Conservation (phyloP, 2,888 invertebrate genomes). For the Barypeithes pellucidus region DNA sequence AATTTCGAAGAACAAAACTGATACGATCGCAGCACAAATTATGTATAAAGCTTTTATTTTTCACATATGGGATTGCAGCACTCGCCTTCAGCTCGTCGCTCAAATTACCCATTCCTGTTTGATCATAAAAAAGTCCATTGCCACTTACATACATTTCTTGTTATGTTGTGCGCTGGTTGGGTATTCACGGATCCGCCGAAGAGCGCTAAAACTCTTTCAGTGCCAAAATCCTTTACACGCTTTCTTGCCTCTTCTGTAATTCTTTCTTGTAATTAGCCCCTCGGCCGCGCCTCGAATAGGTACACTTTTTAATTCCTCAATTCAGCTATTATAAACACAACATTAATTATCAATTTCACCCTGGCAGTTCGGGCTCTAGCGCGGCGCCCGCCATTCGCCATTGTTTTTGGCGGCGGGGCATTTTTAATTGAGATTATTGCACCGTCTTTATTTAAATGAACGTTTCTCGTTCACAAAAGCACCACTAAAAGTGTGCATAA, state of each 20-base stretch:
- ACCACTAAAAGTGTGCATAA: conserved; percentile 71
- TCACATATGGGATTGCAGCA: no score
- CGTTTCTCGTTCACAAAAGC: conserved; percentile 65
- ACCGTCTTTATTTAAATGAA: conserved; percentile 70
- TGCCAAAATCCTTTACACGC: conserved; percentile 45
- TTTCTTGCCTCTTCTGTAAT: conserved; percentile 47
- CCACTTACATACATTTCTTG: no score
- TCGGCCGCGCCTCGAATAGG: conserved; percentile 65
- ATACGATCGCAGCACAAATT: no score
- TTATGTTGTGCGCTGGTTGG: no score
- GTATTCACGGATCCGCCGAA: no score
- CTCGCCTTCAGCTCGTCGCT: no score
- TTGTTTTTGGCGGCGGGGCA: conserved; percentile 68
- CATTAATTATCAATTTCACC: conserved; percentile 71
- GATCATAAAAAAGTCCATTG: no score
- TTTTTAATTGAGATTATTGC: conserved; percentile 72
- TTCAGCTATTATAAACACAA: conserved; percentile 71
- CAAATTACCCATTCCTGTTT: no score
- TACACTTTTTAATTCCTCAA: conserved; percentile 70
- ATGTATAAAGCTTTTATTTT: no score
- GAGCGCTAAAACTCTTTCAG: conserved; percentile 15
- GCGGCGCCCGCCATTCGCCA: conserved; percentile 64
- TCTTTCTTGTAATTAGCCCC: conserved; percentile 65
- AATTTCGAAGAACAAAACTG: no score
- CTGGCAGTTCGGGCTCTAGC: conserved; percentile 49